phyloP scores from a whole-genome alignment of 2,113 vertebrate species.

The Sinocyclocheilus grahami region DNA sequence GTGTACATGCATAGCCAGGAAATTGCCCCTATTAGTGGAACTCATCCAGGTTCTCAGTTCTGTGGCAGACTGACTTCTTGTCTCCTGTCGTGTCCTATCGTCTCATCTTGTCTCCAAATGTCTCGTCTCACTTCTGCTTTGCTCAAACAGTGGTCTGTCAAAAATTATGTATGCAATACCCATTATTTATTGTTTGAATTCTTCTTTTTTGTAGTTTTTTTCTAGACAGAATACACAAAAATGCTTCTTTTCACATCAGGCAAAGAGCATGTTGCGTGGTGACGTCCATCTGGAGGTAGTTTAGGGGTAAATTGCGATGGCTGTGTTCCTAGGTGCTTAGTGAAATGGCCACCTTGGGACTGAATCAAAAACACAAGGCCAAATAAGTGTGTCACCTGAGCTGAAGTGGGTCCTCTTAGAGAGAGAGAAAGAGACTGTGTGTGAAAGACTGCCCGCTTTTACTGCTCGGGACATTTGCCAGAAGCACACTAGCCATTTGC shows the following conservation, averaged over 20 bases:
- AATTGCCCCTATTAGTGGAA: conserved; percentile 22
- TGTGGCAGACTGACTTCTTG: conserved; percentile 31
- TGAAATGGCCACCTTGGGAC: conserved; percentile 23
- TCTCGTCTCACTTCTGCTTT: neutral
- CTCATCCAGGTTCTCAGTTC: neutral
- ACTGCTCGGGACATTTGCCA: conserved; percentile 13
- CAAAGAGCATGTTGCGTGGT: neutral
- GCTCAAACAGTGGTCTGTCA: neutral
- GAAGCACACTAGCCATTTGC: conserved; percentile 26
- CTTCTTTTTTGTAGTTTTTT: neutral
- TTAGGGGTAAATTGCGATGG: neutral
- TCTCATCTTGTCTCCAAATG: neutral
- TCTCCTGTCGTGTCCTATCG: neutral
- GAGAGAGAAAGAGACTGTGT: neutral
- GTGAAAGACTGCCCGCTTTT: neutral
- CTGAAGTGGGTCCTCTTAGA: neutral
- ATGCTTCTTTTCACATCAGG: neutral
- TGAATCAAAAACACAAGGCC: neutral
- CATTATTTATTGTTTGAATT: neutral
- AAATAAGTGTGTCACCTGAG: conserved; percentile 26
- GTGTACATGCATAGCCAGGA: neutral
- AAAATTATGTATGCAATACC: neutral
- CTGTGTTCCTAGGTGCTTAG: conserved; percentile 17
- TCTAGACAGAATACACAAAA: neutral
- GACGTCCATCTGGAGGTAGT: conserved; percentile 21